Evolutionary conservation across 2,888 invertebrate genomes (phyloP).

Genomic region (Gasteruption jaculator): DNA sequence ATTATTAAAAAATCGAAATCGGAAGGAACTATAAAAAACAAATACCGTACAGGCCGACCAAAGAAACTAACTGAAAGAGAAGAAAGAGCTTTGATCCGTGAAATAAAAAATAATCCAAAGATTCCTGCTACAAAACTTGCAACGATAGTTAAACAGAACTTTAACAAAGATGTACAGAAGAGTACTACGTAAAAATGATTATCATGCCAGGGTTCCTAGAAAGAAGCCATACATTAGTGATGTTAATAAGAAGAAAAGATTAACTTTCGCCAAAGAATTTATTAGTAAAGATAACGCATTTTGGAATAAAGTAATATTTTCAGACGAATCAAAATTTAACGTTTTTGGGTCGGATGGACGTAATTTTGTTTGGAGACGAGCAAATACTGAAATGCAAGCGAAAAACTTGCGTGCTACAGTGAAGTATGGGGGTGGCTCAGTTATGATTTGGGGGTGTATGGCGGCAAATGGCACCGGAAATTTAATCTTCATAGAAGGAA

Average conservation of each 20-base stretch:
- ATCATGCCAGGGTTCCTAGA: no score
- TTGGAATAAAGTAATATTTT: constrained; percentile 7
- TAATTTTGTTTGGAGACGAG: background rate
- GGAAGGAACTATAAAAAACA: no score
- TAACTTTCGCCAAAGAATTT: constrained; percentile 1
- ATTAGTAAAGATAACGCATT: constrained; percentile 6
- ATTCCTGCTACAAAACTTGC: no score
- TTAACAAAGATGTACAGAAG: no score
- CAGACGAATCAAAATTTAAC: constrained; percentile 3
- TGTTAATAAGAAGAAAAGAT: background rate
- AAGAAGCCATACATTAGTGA: no score
- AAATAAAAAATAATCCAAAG: no score
- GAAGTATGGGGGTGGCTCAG: constrained; percentile 1
- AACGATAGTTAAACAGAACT: no score
- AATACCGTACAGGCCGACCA: no score
- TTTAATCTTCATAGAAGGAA: background rate
- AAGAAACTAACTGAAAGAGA: no score
- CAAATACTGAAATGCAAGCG: constrained; percentile 3
- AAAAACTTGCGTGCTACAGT: constrained; percentile 4
- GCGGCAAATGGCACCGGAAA: background rate
- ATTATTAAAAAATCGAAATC: no score
- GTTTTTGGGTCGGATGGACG: constrained; percentile 4
- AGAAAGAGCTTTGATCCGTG: no score
- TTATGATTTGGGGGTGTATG: constrained; percentile 8
- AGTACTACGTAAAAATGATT: no score